Base-by-base conservation (phyloP, 1,140 invertebrate genomes). In the Rhizoglyphus robini region DNA sequence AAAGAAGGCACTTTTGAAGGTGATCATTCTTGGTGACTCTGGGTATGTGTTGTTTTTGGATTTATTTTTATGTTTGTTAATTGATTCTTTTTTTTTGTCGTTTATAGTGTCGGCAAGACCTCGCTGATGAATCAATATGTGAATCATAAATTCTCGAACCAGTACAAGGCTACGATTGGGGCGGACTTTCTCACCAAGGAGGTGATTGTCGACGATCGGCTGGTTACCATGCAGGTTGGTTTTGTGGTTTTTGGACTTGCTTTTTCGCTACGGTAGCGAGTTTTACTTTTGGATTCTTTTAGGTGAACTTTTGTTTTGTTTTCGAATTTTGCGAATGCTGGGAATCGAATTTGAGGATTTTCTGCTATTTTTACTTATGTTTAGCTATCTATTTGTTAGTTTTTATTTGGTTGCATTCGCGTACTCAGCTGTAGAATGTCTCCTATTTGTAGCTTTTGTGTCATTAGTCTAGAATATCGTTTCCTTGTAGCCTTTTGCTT, bases 111-210 rank as follows among this genome's bases (percentile, higher is more conserved):
- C 66, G 96, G 96, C 4, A 99, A 99, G 78, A 99, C 96, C 63
- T 98, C 94, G n/a, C 80, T 99, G 5, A 99, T 99, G 96, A 99
- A 99, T 79, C 95, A 98, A 79, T 99, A 96, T 84, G 95, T 99
- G 65, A 98, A 96, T 80, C 96, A 96, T 76, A 96, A 97, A 78
- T 99, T 99, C 80, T 95, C 91, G 71, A 99, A 97, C 79, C 96
- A 99, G 79, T 99, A 99, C 79, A 99, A 99, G 80, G 96, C 96
- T 54, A 99, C 96, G 66, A 99, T 99, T 78, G 96, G 96, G 67
- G 96, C 96, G 67, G 96, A 99, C 81, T 99, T 99, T 78, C 83
- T 99, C 69, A 99, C 96, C 70, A 99, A 98, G 80, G 96, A 99
- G 81, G 89, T 99, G 49, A 90, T 92, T 78, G 93, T 99, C 20